These are phyloP conservation scores for Diuraphis noxia DNA, from an alignment of 1,140 invertebrate genomes.

Conservation along the genomic window DNA sequence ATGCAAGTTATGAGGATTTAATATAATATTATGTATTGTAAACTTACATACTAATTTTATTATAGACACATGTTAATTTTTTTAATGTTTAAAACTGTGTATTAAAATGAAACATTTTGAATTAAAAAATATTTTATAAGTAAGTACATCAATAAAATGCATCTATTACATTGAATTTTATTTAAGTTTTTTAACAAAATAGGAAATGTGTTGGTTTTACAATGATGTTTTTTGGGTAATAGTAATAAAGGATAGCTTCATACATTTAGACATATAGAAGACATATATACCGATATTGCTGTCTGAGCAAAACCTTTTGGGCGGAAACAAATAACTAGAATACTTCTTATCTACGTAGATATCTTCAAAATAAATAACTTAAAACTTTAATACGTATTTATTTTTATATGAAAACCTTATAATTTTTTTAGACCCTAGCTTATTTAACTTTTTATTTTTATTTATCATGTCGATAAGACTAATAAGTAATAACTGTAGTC, in stretches of 20 bases:
- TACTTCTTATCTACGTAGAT: background rate
- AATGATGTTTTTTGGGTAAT: background rate
- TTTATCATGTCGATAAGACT: background rate
- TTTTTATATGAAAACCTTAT: background rate
- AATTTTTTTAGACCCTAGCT: background rate
- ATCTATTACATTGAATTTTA: background rate
- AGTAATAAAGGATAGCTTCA: background rate
- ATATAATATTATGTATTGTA: too few species aligned
- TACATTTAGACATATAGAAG: too few species aligned
- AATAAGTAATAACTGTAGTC: background rate
- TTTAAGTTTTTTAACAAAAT: background rate
- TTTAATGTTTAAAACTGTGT: background rate
- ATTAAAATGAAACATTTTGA: background rate
- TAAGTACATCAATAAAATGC: background rate
- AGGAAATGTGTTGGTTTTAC: background rate
- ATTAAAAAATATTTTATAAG: background rate
- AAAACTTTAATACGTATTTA: too few species aligned
- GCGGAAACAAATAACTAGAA: background rate
- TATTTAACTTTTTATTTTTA: background rate
- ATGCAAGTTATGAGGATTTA: too few species aligned
- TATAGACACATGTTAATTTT: background rate
- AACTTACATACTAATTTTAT: too few species aligned
- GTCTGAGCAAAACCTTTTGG: background rate
- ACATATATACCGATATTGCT: background rate
- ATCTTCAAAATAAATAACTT: background rate